A percentile compares a stretch with the other conserved stretches of the same genome.
Conservation (phyloP, 2,888 invertebrate species). For the Mythimna impura region DNA sequence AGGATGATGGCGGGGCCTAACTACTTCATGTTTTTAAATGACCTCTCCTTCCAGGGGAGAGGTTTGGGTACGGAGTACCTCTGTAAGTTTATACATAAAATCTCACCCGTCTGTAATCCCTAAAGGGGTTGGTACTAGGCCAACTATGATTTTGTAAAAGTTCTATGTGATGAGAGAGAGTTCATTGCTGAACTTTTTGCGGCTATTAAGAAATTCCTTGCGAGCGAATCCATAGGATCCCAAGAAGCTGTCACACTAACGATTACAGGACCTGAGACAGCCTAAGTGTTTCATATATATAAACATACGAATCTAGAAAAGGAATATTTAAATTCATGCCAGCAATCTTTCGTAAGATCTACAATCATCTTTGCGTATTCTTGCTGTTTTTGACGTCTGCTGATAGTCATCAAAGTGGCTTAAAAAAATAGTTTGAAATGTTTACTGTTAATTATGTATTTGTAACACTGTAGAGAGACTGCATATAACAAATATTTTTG, state of each 20-base stretch:
- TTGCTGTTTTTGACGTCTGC: conserved; percentile 7
- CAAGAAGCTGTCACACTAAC: neutral
- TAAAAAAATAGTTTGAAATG: neutral
- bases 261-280: neutral
- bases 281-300: neutral
- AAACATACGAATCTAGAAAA: neutral
- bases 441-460: conserved; percentile 20
- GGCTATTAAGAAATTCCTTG: neutral
- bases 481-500: conserved; percentile 4
- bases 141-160: too few species aligned
- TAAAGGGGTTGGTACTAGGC: too few species aligned
- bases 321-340: conserved; percentile 1
- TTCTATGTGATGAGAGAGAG: too few species aligned
- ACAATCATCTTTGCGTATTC: conserved; percentile 7
- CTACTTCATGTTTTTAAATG: too few species aligned
- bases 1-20: too few species aligned
- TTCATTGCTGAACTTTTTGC: too few species aligned
- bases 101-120: too few species aligned
- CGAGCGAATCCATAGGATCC: neutral
- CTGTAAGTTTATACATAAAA: too few species aligned
- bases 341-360: conserved; percentile 17
- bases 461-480: conserved; percentile 1
- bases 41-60: too few species aligned
- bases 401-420: conserved; percentile 24
- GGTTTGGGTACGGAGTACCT: too few species aligned